phyloP scores from a whole-genome alignment of 2,797 vertebrate species.

The Antrozous pallidus region DNA sequence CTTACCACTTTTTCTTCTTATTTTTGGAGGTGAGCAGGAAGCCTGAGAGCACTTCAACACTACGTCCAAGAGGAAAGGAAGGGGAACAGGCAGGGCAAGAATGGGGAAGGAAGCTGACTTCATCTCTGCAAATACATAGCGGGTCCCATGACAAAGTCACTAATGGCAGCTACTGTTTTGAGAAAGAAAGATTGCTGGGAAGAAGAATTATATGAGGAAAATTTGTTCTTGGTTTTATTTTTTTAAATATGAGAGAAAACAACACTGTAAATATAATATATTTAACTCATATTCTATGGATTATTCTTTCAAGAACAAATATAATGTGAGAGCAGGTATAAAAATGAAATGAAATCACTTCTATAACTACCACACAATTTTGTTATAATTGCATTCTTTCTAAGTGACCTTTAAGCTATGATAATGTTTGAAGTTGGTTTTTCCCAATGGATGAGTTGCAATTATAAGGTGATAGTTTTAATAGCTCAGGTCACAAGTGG shows the following conservation, averaged over 20 bases:
- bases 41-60: not conserved
- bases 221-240: constrained; percentile 30
- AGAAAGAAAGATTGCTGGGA: not conserved
- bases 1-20: not conserved
- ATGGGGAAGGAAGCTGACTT: not conserved
- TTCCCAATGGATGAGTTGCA: constrained; percentile 66
- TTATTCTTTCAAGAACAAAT: constrained; percentile 60
- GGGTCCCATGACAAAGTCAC: not conserved
- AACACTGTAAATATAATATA: constrained; percentile 13
- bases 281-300: constrained; percentile 35
- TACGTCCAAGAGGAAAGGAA: not conserved
- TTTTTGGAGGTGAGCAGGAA: not conserved
- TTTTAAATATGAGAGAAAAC: constrained; percentile 2
- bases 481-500: constrained; percentile 65
- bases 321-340: constrained; percentile 19
- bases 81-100: not conserved
- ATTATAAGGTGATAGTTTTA: constrained; percentile 64
- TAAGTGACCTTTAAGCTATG: constrained; percentile 69
- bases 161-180: not conserved
- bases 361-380: constrained; percentile 60
- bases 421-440: constrained; percentile 71
- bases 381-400: constrained; percentile 66
- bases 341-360: constrained; percentile 66
- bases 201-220: constrained; percentile 1
- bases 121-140: not conserved